A percentile compares a stretch with the other conserved stretches of the same genome.
These are phyloP conservation scores for Anguilla rostrata DNA, from an alignment of 2,113 vertebrate species.

Conservation along the genomic window DNA sequence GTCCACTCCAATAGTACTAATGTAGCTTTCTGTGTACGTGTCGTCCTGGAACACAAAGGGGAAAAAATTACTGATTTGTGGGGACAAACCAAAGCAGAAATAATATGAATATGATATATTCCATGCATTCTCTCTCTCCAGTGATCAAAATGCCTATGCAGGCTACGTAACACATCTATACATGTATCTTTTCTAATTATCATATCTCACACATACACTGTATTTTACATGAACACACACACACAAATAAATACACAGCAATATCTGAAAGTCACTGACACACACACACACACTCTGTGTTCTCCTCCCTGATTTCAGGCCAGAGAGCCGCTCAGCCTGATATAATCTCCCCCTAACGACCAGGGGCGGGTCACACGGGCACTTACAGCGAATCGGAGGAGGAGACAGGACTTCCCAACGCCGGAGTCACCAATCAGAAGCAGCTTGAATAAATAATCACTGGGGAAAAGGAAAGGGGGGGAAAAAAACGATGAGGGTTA, in stretches of 20 bases:
- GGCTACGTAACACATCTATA: no score
- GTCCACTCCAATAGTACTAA: constrained; percentile 99
- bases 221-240: no score
- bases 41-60: constrained; percentile 81
- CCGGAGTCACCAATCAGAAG: constrained; percentile 98
- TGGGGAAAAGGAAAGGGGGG: constrained; percentile 66
- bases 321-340: neutral
- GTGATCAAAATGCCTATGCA: neutral
- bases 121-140: no score
- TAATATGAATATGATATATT: no score
- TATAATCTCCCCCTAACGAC: neutral
- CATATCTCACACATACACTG: no score
- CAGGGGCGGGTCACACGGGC: neutral
- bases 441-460: constrained; percentile 99
- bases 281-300: neutral
- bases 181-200: no score
- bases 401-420: constrained; percentile 98
- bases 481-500: neutral
- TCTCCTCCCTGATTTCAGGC: neutral
- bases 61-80: constrained; percentile 5
- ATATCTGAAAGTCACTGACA: neutral
- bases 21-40: constrained; percentile 99
- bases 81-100: constrained; percentile 52
- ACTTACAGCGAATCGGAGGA: constrained; percentile 99
- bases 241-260: no score